Conservation (phyloP, 2,113 vertebrate genomes). For the Isurus oxyrinchus region DNA sequence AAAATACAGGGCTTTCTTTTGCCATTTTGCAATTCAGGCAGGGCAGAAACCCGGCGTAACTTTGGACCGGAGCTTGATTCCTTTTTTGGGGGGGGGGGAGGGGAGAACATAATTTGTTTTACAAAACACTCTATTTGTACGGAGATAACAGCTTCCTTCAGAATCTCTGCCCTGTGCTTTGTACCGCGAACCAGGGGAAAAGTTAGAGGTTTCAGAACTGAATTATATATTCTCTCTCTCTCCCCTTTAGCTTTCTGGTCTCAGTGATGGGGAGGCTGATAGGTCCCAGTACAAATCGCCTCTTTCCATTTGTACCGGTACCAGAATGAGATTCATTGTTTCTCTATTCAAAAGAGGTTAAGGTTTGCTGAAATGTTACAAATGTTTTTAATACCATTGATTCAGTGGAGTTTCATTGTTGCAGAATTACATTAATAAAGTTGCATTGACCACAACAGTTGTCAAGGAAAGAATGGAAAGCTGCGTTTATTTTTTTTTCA, state of each 20-base stretch:
- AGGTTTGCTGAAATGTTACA: conserved; percentile 24
- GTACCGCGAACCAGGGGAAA: background rate
- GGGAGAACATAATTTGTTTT: background rate
- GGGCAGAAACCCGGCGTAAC: background rate
- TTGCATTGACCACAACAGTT: background rate
- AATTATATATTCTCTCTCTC: background rate
- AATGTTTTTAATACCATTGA: conserved; percentile 12
- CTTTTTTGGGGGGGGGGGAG: background rate
- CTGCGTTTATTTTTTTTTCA: background rate
- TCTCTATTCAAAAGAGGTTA: background rate
- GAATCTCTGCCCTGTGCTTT: background rate
- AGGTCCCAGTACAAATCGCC: conserved; percentile 20
- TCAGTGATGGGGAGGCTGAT: background rate
- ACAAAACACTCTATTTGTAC: background rate
- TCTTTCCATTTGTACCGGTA: background rate
- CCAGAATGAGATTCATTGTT: background rate
- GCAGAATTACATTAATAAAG: background rate
- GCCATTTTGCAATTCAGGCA: background rate
- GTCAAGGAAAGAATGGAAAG: background rate
- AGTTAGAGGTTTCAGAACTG: background rate
- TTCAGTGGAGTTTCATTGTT: background rate
- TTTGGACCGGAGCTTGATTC: conserved; percentile 8
- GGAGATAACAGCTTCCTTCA: background rate
- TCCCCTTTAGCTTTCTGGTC: background rate
- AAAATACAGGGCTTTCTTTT: background rate